Conservation (phyloP, 1,140 invertebrate genomes). For the Zaprionus kolodkinae region DNA sequence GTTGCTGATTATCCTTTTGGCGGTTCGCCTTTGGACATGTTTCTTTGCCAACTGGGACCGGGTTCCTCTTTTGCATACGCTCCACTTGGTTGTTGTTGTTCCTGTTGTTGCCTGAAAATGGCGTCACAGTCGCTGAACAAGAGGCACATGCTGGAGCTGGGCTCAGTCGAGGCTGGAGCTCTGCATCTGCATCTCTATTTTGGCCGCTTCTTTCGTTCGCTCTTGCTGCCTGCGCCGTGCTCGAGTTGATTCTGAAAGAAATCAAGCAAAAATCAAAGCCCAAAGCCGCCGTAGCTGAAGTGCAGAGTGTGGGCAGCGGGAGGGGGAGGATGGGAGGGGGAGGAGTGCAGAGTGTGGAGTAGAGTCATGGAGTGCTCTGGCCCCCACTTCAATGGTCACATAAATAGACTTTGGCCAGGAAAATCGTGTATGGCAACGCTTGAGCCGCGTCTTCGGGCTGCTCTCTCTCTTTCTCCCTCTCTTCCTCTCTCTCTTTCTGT, state of each 20-base stretch:
- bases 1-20: slow-evolving; percentile 84
- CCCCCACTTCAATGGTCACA: slow-evolving; percentile 81
- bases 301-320: no score
- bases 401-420: slow-evolving; percentile 72
- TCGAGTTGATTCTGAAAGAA: slow-evolving; percentile 77
- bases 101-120: slow-evolving; percentile 67
- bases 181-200: slow-evolving; percentile 75
- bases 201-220: slow-evolving; percentile 27
- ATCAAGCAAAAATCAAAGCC: slow-evolving; percentile 83
- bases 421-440: slow-evolving; percentile 65
- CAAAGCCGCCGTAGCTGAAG: slow-evolving; percentile 47
- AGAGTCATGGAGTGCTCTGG: slow-evolving; percentile 12
- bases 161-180: background rate
- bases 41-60: slow-evolving; percentile 29
- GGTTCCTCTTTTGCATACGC: slow-evolving; percentile 12
- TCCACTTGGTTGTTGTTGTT: slow-evolving; percentile 18
- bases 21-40: slow-evolving; percentile 81
- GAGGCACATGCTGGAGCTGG: slow-evolving; percentile 6
- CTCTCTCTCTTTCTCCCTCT: slow-evolving; percentile 18
- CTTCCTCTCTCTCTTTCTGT: slow-evolving; percentile 37
- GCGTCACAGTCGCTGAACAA: slow-evolving; percentile 74
- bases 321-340: no score
- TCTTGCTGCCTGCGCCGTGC: background rate
- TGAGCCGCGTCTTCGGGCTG: slow-evolving; percentile 22
- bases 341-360: background rate